phyloP scores from a whole-genome alignment of 2,888 invertebrate species.

The Temnothorax ravouxi region DNA sequence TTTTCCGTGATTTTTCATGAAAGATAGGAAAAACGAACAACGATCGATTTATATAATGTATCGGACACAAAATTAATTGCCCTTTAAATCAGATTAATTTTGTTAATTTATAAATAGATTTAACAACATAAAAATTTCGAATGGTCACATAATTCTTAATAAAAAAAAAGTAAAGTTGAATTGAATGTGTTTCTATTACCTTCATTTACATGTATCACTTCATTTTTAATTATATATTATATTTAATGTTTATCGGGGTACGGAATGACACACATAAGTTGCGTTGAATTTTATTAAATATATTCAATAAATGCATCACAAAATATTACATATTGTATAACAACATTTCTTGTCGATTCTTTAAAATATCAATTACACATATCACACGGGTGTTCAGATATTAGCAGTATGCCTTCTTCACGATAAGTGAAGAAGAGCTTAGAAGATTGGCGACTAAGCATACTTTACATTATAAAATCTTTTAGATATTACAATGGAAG shows the following conservation, averaged over 20 bases:
- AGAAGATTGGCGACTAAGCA: neutral
- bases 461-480: neutral
- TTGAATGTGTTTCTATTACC: neutral
- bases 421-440: neutral
- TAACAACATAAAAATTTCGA: neutral
- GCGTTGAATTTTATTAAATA: neutral
- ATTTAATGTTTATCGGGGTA: neutral
- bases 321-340: slow-evolving; percentile 10
- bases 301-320: slow-evolving; percentile 4
- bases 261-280: neutral
- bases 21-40: no score
- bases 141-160: neutral
- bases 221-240: neutral
- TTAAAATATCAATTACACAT: slow-evolving; percentile 5
- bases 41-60: no score
- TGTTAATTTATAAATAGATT: neutral
- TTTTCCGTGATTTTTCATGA: no score
- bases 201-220: neutral
- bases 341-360: neutral
- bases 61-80: neutral
- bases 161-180: neutral
- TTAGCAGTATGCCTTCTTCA: neutral
- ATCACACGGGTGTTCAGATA: neutral
- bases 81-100: no score
- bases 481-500: slow-evolving; percentile 12